Base-by-base conservation (phyloP, 2,113 vertebrate genomes). In the Leptosomus discolor region DNA sequence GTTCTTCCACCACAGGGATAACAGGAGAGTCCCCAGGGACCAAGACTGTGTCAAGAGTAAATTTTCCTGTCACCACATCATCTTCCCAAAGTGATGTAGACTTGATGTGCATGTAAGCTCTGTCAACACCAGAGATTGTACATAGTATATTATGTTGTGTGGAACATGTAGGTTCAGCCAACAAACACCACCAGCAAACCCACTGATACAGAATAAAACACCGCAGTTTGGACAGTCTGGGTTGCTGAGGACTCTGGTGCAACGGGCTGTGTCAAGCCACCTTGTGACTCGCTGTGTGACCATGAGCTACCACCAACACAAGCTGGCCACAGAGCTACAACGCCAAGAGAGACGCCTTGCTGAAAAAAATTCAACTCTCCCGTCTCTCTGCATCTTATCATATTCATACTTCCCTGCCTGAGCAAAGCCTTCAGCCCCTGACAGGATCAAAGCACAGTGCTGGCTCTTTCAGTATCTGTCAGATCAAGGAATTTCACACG, bases 301-400 rank as follows among this genome's bases (percentile, higher is more conserved):
- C 37, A 14, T 0, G 1, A 81, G 45, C 39, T 13, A 48, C 27
- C 2, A 0, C 9, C 27, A 63, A 6, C 2, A 0, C 2, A 2
- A 58, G 51, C 34, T 32, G 24, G 32, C 24, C 58, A 23, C 18
- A 27, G 19, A 50, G 13, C 61, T 39, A 23, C 3, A 0, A 18
- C 6, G 11, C 36, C 2, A 5, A 61, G 18, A 41, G 34, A 34
- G 41, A 41, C 29, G 11, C 18, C 67, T 48, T 67, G 36, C 37
- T 57, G 36, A 50, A 69, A 41, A 68, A 68, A 73, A 48, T 37
- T 30, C 21, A 37, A 9, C 27, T 61, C 11, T 45, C 18, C 4
- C 1, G 1, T 46, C 39, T 26, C 54, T 46, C 37, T 58, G 27
- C 37, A 53, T 37, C 32, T 54, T 29, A 15, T 23, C 5, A 2